Evolutionary conservation across 2,113 vertebrate genomes (phyloP), one percentile per base, ranked within the genome.

Genomic region (Poecile atricapillus): DNA sequence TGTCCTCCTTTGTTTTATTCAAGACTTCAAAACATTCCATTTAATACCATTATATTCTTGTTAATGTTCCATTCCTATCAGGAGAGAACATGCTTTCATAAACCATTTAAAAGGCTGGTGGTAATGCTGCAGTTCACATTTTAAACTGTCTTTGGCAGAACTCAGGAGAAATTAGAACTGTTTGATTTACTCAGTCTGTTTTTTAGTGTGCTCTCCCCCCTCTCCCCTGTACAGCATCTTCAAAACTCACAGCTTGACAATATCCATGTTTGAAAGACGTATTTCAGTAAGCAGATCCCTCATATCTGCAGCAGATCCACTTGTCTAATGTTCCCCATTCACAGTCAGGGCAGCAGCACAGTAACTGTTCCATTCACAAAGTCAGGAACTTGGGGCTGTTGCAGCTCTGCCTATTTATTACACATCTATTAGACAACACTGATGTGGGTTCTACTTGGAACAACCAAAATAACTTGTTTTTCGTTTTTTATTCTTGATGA

Each of bases 51-150:
- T 88, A 71, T 23, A 78, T 35, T 79, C 91, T 62, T 83, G 87
- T 78, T 87, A 80, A 83, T 59, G 56, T 81, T 95, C 80, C 85
- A 39, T 65, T 84, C 63, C 85, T 90, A 95, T 70, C 77, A 89
- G 73, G 82, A 70, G 50, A 68, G 39, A 77, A 83, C 69, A 80
- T 35, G 77, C 88, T 95, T 89, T 95, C 89, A 85, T 35, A 94
- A 95, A 65, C 69, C 94, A 93, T 94, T 94, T 93, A 68, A 58
- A 83, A 90, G 84, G 83, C 78, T 90, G 91, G 50, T 93, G 46
- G 94, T 79, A 93, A 94, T 41, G 85, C 83, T 78, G 70, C 78
- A 76, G 53, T 87, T 96, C 86, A 90, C 76, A 82, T 93, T 88
- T 94, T 46, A 79, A 94, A 76, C 71, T 79, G 52, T 73, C 88